These are phyloP conservation scores for Ennomos erosarius DNA, from an alignment of 2,888 invertebrate genomes.

Conservation along the genomic window DNA sequence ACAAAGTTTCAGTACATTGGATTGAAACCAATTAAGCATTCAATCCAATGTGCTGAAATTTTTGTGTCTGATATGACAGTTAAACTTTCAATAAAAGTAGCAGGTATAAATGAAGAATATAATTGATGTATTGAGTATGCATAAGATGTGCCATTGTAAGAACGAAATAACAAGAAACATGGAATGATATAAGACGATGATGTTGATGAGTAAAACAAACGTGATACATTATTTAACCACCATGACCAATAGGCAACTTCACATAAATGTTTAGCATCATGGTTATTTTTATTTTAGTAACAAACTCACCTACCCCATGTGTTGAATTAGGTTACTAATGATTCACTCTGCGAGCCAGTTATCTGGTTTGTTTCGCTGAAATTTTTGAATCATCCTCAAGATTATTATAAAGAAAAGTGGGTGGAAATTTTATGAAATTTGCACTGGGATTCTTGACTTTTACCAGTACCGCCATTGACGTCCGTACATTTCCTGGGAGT, in stretches of 20 bases:
- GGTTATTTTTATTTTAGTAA: constrained; percentile 25
- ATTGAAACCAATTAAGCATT: no score
- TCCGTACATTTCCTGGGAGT: no score
- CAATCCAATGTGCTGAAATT: no score
- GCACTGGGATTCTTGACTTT: neutral
- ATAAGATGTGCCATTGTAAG: no score
- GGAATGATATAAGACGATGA: neutral
- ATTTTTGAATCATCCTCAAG: constrained; percentile 24
- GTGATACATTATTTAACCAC: constrained; percentile 5
- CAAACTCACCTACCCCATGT: constrained; percentile 29
- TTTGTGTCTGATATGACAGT: no score
- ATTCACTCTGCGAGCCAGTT: constrained; percentile 28
- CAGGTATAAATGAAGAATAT: no score
- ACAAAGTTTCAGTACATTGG: no score
- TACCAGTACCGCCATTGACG: no score
- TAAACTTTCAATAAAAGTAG: no score
- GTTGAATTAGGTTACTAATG: constrained; percentile 31
- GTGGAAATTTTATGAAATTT: constrained; percentile 11
- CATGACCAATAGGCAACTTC: constrained; percentile 24
- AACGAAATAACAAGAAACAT: constrained; percentile 2
- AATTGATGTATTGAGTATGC: no score
- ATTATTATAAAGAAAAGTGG: constrained; percentile 9
- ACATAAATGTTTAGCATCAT: constrained; percentile 17
- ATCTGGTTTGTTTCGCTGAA: constrained; percentile 27
- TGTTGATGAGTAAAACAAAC: neutral